Evolutionary conservation across 92 coral and sea anemone genomes (phyloP).

Genomic region (Siderastrea siderea): DNA sequence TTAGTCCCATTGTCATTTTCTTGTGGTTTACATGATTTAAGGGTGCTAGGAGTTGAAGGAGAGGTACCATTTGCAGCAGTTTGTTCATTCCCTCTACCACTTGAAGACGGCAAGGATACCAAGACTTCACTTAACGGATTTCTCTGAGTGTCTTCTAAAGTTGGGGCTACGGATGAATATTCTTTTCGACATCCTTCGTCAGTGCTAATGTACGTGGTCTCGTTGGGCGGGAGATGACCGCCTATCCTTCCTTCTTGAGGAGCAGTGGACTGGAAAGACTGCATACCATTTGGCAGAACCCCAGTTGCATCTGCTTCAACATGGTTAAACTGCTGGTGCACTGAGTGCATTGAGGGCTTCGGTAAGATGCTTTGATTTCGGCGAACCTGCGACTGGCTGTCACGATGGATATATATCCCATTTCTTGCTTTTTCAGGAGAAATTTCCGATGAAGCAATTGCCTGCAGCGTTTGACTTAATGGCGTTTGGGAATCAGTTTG

Average conservation of each 20-base stretch:
- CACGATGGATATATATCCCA: neutral
- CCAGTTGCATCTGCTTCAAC: neutral
- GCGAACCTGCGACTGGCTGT: neutral
- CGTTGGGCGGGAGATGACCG: neutral
- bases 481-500: neutral
- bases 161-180: neutral
- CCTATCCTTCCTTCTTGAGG: neutral
- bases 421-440: neutral
- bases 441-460: neutral
- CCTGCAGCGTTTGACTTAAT: neutral
- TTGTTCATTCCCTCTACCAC: neutral
- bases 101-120: neutral
- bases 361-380: neutral
- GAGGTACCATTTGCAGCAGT: neutral
- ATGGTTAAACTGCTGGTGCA: neutral
- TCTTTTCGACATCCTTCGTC: neutral
- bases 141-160: neutral
- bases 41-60: neutral
- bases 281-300: neutral
- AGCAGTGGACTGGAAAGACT: neutral
- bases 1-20: neutral
- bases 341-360: neutral
- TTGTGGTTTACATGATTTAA: neutral
- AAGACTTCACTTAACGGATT: neutral
- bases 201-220: neutral